phyloP scores from a whole-genome alignment of 2,113 vertebrate genomes.

The Uria aalge region DNA sequence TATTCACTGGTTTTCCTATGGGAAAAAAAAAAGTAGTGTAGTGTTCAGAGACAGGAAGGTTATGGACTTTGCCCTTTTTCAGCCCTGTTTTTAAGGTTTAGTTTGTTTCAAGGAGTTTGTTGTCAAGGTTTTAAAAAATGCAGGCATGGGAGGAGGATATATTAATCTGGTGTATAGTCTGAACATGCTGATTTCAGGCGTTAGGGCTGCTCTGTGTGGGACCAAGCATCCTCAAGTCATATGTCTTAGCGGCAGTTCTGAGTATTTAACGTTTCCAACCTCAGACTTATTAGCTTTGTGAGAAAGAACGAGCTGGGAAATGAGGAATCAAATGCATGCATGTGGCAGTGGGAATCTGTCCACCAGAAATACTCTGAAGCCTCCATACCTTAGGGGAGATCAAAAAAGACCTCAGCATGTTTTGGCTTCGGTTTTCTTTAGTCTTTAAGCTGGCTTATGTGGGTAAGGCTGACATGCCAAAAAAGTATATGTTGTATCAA shows the following conservation, averaged over 20 bases:
- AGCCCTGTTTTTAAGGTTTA: not conserved
- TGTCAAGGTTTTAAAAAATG: conserved; percentile 8
- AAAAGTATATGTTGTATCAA: conserved; percentile 26
- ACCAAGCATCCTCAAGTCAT: not conserved
- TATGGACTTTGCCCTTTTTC: not conserved
- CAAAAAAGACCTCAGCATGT: not conserved
- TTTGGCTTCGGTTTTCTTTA: not conserved
- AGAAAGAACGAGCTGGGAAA: not conserved
- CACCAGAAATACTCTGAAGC: conserved; percentile 2
- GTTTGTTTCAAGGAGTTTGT: not conserved
- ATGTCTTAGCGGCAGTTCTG: not conserved
- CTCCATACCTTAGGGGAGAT: conserved; percentile 15
- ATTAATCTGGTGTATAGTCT: not conserved
- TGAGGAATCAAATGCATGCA: not conserved
- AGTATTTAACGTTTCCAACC: not conserved
- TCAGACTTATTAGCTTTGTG: not conserved
- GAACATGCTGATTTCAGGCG: not conserved
- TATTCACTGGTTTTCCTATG: not conserved
- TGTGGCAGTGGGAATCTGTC: not conserved
- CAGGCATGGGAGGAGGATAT: not conserved
- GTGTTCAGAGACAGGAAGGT: not conserved
- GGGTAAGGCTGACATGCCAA: conserved; percentile 6
- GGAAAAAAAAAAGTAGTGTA: not conserved
- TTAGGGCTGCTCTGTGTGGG: not conserved
- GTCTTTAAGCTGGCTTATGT: conserved; percentile 16